Evolutionary conservation across 1,140 invertebrate species (phyloP).

Genomic region (Heliconius melpomene): DNA sequence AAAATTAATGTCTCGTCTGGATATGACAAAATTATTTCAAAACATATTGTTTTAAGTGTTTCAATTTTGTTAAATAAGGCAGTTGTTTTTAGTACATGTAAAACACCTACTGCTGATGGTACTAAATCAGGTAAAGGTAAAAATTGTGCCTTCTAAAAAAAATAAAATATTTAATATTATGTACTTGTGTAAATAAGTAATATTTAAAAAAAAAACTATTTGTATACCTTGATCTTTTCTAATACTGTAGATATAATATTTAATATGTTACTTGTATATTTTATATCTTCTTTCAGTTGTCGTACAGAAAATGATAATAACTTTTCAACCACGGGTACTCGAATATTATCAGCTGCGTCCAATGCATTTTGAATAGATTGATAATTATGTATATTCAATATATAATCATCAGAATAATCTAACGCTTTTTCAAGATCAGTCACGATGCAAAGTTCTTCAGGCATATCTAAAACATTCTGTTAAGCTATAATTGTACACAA

Average conservation of each 20-base stretch:
- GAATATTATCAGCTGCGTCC: conserved; percentile 42
- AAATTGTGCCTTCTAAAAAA: conserved; percentile 41
- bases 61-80: conserved; percentile 46
- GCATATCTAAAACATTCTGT: conserved; percentile 48
- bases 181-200: neutral
- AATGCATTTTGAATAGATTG: conserved; percentile 50
- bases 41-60: conserved; percentile 51
- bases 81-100: conserved; percentile 54
- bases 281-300: conserved; percentile 55
- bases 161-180: neutral
- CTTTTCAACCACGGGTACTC: conserved; percentile 43
- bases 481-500: conserved; percentile 2
- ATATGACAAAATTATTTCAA: conserved; percentile 54
- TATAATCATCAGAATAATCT: conserved; percentile 49
- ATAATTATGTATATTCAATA: conserved; percentile 46
- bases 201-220: neutral
- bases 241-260: conserved; percentile 55
- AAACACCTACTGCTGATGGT: conserved; percentile 53
- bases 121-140: conserved; percentile 42
- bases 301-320: conserved; percentile 55
- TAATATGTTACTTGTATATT: conserved; percentile 49
- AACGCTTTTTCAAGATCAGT: conserved; percentile 42
- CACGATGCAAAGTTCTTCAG: conserved; percentile 43
- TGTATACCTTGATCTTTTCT: conserved; percentile 59
- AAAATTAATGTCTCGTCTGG: conserved; percentile 53